These are phyloP conservation scores for Ptycholaimellus sp. DNA, from an alignment of 2,888 invertebrate genomes.

Conservation along the genomic window DNA sequence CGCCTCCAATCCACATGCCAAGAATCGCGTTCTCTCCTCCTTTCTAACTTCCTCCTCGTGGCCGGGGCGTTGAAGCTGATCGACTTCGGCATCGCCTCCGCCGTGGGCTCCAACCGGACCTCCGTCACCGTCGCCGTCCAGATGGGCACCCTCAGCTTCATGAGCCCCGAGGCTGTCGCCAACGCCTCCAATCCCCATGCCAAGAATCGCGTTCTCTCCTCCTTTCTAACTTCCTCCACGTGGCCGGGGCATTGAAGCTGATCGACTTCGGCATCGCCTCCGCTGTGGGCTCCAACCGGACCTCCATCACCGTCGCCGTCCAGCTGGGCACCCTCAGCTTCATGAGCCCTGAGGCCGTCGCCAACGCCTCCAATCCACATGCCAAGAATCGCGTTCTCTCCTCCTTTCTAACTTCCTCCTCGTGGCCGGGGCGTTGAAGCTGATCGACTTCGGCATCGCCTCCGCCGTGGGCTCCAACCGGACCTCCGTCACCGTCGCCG, in stretches of 20 bases:
- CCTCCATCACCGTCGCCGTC: constrained; percentile 49
- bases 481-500: constrained; percentile 62
- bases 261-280: constrained; percentile 94
- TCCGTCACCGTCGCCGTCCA: no score
- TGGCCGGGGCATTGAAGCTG: constrained; percentile 58
- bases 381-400: no score
- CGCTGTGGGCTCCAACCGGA: constrained; percentile 58
- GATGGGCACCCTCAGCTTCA: no score
- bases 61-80: constrained; percentile 66
- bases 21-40: no score
- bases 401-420: constrained; percentile 79
- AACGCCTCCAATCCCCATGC: no score
- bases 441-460: constrained; percentile 92
- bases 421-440: constrained; percentile 56
- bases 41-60: constrained; percentile 70
- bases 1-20: no score
- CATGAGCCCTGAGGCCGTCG: constrained; percentile 84
- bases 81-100: constrained; percentile 84
- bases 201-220: no score
- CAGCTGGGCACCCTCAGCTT: constrained; percentile 73
- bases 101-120: constrained; percentile 60
- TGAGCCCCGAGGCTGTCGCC: no score
- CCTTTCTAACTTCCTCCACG: constrained; percentile 80
- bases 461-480: constrained; percentile 59
- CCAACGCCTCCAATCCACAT: no score